Percentiles rank a stretch among this genome's conserved stretches.
These are phyloP conservation scores for Melinopterus prodromus DNA, from an alignment of 2,888 invertebrate genomes.

Conservation along the genomic window DNA sequence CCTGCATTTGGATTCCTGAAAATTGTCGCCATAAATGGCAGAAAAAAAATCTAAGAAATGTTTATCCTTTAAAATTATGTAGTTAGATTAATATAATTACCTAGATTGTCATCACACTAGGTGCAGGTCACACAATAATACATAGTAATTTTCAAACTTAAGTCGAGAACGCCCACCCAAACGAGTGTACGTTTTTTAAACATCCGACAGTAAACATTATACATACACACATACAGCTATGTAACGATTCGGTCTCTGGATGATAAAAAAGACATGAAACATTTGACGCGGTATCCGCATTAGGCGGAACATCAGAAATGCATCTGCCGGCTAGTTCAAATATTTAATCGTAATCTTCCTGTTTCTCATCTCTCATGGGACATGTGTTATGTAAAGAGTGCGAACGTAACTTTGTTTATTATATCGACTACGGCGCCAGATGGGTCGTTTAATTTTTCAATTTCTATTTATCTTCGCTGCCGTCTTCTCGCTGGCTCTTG, in stretches of 20 bases:
- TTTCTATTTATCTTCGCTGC: neutral
- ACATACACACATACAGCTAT: too few species aligned
- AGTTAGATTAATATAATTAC: too few species aligned
- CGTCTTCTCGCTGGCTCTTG: neutral
- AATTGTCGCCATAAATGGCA: too few species aligned
- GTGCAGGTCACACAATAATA: too few species aligned
- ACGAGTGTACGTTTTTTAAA: too few species aligned
- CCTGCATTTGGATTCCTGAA: too few species aligned
- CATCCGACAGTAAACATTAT: too few species aligned
- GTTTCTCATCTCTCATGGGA: neutral
- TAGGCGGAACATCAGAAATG: neutral
- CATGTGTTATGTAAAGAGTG: neutral
- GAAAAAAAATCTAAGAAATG: too few species aligned
- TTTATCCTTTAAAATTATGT: too few species aligned
- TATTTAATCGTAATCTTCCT: constrained; percentile 4
- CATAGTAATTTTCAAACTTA: too few species aligned
- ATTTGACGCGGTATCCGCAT: neutral
- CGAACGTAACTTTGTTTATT: neutral
- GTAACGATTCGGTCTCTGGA: neutral
- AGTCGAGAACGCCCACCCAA: too few species aligned
- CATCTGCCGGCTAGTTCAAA: neutral
- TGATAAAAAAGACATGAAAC: neutral
- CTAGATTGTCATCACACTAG: too few species aligned
- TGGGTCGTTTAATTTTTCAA: constrained; percentile 4
- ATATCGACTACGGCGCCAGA: neutral